These are phyloP conservation scores for cat (Felis catus) DNA, from an alignment of 2,113 vertebrate species.

Conservation along the genomic window DNA sequence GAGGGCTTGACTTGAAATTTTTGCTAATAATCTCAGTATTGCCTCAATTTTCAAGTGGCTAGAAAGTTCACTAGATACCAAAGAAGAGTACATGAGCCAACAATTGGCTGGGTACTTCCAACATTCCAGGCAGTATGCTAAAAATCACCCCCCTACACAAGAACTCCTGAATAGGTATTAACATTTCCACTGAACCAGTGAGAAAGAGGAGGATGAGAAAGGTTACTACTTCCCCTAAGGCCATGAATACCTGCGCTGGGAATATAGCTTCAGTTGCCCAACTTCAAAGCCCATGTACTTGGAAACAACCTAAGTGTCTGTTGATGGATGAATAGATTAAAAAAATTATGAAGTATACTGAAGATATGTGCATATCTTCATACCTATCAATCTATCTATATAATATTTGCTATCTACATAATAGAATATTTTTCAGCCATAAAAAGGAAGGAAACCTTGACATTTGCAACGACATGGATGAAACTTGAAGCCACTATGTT, in stretches of 20 bases:
- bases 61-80: background rate
- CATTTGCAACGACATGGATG: background rate
- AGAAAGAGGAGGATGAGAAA: background rate
- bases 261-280: background rate
- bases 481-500: background rate
- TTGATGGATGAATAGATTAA: background rate
- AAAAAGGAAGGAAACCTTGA: background rate
- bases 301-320: background rate
- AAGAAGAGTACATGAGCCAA: background rate
- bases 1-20: conserved; percentile 7
- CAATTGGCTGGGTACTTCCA: background rate
- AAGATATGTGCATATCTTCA: background rate
- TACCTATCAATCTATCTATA: background rate
- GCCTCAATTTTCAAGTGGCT: background rate
- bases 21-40: conserved; percentile 5
- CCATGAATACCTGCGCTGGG: background rate
- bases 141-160: background rate
- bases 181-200: background rate
- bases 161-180: background rate
- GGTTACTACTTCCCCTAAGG: background rate
- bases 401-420: background rate
- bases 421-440: background rate
- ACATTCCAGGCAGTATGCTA: background rate
- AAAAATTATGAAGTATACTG: background rate
- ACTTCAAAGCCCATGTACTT: background rate